Conservation (phyloP, 2,797 vertebrate species). For the Acanthiza pusilla region DNA sequence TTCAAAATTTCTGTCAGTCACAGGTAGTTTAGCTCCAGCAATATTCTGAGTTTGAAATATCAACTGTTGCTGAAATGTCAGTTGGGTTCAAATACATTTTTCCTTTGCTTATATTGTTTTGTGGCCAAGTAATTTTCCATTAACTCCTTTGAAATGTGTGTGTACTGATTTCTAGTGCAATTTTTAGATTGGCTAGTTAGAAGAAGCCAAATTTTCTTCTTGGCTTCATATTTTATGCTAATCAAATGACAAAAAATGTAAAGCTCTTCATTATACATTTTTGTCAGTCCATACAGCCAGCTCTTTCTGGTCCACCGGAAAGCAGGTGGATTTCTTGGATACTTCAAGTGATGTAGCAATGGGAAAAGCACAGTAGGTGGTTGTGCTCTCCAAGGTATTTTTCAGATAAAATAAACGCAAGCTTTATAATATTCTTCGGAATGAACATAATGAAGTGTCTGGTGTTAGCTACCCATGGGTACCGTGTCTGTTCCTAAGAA, state of each 20-base stretch:
- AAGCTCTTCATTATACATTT: not conserved
- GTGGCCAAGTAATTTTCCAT: not conserved
- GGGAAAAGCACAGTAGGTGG: not conserved
- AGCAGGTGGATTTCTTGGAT: not conserved
- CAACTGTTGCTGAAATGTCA: not conserved
- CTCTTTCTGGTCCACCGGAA: not conserved
- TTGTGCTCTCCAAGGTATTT: not conserved
- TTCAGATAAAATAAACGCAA: not conserved
- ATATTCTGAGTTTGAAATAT: not conserved
- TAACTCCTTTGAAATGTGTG: not conserved
- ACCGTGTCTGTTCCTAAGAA: not conserved
- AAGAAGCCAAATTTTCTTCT: not conserved
- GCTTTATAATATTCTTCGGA: not conserved
- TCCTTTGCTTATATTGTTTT: not conserved
- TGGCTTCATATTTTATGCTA: not conserved
- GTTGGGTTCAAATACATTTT: not conserved
- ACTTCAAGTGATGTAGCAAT: not conserved
- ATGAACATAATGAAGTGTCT: not conserved
- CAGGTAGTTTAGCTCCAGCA: not conserved
- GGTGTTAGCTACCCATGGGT: not conserved
- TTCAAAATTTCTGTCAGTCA: not conserved
- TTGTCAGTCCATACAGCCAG: not conserved
- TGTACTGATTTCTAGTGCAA: not conserved
- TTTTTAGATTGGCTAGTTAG: not conserved
- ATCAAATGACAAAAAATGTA: not conserved